Conservation (phyloP, 2,113 vertebrate genomes). For the Xyrauchen texanus region DNA sequence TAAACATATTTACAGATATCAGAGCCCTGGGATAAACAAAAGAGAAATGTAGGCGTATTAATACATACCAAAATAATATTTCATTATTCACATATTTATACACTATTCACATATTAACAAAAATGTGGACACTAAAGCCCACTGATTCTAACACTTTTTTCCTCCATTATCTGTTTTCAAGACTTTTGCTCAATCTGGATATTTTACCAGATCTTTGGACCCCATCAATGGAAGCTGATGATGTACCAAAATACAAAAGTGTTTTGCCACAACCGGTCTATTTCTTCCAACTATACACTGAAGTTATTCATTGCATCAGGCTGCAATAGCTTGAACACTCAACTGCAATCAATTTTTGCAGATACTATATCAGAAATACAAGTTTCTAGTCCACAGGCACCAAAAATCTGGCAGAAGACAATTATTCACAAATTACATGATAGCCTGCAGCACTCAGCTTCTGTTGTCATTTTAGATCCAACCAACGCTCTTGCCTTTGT, state of each 20-base stretch:
- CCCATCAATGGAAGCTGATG: slow-evolving; percentile 23
- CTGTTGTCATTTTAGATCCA: not conserved
- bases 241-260: slow-evolving; percentile 15
- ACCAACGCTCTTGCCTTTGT: not conserved
- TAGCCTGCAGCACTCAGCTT: too few relatives aligned
- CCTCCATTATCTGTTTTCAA: not conserved
- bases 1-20: slow-evolving; percentile 24
- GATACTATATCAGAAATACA: slow-evolving; percentile 26
- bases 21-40: not conserved
- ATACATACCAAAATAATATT: slow-evolving; percentile 25
- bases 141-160: slow-evolving; percentile 10
- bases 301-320: too few relatives aligned
- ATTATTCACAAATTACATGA: slow-evolving; percentile 24
- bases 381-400: not conserved
- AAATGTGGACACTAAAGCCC: not conserved
- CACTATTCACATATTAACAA: slow-evolving; percentile 58
- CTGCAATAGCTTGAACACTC: not conserved
- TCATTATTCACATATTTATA: slow-evolving; percentile 63
- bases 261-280: not conserved
- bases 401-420: slow-evolving; percentile 1
- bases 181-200: not conserved
- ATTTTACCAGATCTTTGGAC: slow-evolving; percentile 40
- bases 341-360: slow-evolving; percentile 24
- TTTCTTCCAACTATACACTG: too few relatives aligned
- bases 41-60: not conserved